Evolutionary conservation across 2,888 invertebrate genomes (phyloP).

Genomic region (Hypomecis punctinalis): DNA sequence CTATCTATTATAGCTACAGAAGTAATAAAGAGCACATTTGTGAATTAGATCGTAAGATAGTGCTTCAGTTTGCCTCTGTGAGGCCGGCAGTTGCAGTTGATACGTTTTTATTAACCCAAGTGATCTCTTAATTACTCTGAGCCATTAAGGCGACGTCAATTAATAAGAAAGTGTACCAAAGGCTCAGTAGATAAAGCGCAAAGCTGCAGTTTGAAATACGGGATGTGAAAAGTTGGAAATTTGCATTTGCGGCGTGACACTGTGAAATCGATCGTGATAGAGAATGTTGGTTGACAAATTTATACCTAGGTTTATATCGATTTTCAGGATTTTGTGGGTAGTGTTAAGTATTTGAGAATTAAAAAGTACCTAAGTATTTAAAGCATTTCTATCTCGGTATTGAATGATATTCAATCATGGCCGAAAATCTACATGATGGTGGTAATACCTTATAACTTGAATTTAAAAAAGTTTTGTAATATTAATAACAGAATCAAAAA

Average conservation of each 20-base stretch:
- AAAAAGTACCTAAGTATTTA: too few species aligned
- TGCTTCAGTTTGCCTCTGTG: constrained; percentile 22
- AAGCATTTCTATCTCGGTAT: too few species aligned
- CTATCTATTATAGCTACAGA: background rate
- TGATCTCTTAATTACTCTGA: constrained; percentile 41
- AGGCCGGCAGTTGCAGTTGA: constrained; percentile 21
- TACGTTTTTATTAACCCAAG: constrained; percentile 43
- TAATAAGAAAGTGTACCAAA: constrained; percentile 37
- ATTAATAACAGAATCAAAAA: too few species aligned
- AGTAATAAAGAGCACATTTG: constrained; percentile 7
- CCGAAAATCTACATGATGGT: too few species aligned
- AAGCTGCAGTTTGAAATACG: constrained; percentile 21
- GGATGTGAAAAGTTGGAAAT: constrained; percentile 16
- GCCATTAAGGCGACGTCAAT: constrained; percentile 43
- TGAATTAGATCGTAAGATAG: constrained; percentile 35
- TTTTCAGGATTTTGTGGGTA: background rate
- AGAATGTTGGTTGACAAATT: background rate
- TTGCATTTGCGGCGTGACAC: constrained; percentile 5
- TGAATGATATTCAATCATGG: too few species aligned
- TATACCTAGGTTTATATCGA: background rate
- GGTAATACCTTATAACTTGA: too few species aligned
- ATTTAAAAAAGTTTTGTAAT: too few species aligned
- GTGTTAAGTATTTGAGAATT: too few species aligned
- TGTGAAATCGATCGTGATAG: constrained; percentile 3
- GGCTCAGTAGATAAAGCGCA: constrained; percentile 16